These are phyloP conservation scores for Spodoptera frugiperda DNA, from an alignment of 1,140 invertebrate genomes.

Conservation along the genomic window DNA sequence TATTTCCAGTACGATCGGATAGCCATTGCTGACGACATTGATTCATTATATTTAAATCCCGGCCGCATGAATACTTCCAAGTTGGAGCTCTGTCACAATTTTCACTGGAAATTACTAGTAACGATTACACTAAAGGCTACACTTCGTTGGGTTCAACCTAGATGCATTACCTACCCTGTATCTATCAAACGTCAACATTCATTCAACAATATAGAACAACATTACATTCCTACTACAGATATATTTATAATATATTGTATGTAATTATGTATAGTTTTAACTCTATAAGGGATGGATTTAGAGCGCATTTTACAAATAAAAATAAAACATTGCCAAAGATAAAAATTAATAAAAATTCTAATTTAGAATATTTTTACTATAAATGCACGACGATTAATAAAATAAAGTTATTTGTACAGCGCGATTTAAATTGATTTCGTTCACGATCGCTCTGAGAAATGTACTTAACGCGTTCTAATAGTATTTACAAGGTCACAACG, in stretches of 20 bases:
- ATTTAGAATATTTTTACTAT: constrained; percentile 40
- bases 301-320: constrained; percentile 43
- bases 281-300: constrained; percentile 58
- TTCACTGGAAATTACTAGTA: constrained; percentile 19
- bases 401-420: constrained; percentile 39
- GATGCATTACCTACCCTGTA: constrained; percentile 69
- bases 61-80: neutral
- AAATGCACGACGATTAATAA: constrained; percentile 46
- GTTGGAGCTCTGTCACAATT: neutral
- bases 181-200: constrained; percentile 53
- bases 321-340: constrained; percentile 6
- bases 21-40: neutral
- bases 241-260: constrained; percentile 54
- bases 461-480: constrained; percentile 37
- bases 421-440: constrained; percentile 17
- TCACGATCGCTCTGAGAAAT: constrained; percentile 5
- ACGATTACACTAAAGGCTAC: constrained; percentile 51
- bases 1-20: neutral
- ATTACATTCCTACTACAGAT: constrained; percentile 55
- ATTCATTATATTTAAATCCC: neutral
- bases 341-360: constrained; percentile 25
- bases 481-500: constrained; percentile 33
- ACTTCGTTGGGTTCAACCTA: constrained; percentile 71
- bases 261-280: constrained; percentile 48
- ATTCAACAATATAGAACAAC: constrained; percentile 60